Base-by-base conservation (phyloP, 2,888 invertebrate species). In the Drosophila imparisetae region DNA sequence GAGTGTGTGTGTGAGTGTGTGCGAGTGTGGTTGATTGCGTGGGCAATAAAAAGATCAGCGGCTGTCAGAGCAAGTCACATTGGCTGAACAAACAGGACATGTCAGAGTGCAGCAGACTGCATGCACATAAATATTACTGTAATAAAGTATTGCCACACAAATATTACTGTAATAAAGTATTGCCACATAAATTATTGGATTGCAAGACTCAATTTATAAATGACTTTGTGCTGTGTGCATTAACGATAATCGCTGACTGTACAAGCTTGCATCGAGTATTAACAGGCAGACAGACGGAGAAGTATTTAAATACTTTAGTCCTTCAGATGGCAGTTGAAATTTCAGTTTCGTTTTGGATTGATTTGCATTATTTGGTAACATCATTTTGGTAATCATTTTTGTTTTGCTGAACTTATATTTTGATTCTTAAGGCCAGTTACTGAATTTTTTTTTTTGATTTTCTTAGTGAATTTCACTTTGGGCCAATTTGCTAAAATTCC, bases 21-120 rank as follows among this genome's bases (percentile, higher is more conserved):
- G 53, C 55, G 53, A 18, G 38, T 57, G 68, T 32, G 67, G 57
- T 59, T 53, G 70, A 65, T 74, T 63, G 78, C 59, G 58, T 60
- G 66, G 58, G 75, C 79, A 81, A 86, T 84, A 87, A 90, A 90
- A 90, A 90, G 90, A 85, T 85, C 85, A 86, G 63, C 71, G 53
- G 52, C 64, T 78, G 78, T 78, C 82, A 71, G 64, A 66, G 40
- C 64, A 73, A 70, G 67, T 53, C 68, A 58, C 50, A 57, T n/a
- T 58, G 52, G 60, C 29, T 54, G 59, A 18, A 66, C 29, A 52
- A 52, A 67, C 55, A 58, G 73, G 59, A 40, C 54, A 64, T 63
- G 48, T 70, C 61, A 60, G 58, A 68, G 64, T 68, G 50, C 60
- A 67, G 60, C 60, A 69, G 69, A 64, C 55, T 50, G 64, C 49